Evolutionary conservation across 2,888 invertebrate genomes (phyloP).

Genomic region (Pseudococcus longispinus): DNA sequence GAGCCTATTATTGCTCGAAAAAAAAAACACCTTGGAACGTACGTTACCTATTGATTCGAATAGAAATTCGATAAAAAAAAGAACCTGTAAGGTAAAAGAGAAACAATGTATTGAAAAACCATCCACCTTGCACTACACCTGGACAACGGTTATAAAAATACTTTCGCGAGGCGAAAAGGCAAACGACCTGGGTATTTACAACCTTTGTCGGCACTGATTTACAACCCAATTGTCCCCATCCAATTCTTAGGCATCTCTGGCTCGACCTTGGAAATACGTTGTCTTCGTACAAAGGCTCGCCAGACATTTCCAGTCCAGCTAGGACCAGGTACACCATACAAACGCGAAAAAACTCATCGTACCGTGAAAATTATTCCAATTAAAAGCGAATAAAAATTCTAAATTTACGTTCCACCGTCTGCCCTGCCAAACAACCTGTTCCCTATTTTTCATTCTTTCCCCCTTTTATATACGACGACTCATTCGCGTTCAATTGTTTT

Average conservation of each 20-base stretch:
- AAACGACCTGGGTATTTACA: conserved; percentile 7
- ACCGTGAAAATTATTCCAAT: conserved; percentile 45
- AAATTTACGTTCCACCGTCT: conserved; percentile 37
- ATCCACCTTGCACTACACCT: conserved; percentile 17
- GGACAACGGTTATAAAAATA: background rate
- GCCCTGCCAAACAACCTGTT: conserved; percentile 16
- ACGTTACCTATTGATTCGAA: background rate
- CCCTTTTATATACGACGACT: background rate
- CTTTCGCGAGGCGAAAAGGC: conserved; percentile 25
- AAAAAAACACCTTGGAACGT: background rate
- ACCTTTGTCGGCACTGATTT: background rate
- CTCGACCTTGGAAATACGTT: conserved; percentile 15
- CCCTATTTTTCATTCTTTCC: conserved; percentile 9
- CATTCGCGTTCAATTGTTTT: conserved; percentile 7
- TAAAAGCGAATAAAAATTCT: conserved; percentile 36
- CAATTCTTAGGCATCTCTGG: background rate
- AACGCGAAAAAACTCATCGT: conserved; percentile 18
- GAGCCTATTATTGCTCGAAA: background rate
- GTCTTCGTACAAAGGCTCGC: background rate
- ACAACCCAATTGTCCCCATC: background rate
- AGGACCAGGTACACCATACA: too few species aligned
- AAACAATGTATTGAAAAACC: background rate
- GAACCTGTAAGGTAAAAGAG: background rate
- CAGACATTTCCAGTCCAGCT: background rate
- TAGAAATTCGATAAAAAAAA: background rate